Conservation (phyloP, 2,113 vertebrate species). For the Litocranius walleri region DNA sequence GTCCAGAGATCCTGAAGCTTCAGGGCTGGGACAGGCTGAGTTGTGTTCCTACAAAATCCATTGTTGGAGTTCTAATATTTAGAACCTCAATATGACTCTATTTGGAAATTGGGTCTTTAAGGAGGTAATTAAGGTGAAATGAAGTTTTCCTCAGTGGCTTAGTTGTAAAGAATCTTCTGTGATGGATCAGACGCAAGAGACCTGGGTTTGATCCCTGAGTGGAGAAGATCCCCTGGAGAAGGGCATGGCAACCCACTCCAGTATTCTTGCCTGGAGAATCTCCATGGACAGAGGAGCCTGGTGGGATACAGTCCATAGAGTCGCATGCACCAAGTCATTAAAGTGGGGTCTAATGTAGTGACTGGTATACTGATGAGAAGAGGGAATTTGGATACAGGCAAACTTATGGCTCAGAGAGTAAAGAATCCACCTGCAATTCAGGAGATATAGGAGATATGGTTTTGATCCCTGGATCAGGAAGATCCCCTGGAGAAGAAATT, state of each 20-base stretch:
- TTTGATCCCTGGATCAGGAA: background rate
- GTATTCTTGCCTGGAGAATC: background rate
- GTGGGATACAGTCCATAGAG: background rate
- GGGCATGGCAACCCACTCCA: background rate
- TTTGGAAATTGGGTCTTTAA: background rate
- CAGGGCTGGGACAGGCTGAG: background rate
- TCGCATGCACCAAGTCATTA: background rate
- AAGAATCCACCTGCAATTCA: background rate
- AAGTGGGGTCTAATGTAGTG: background rate
- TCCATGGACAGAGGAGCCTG: background rate
- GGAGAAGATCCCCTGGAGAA: background rate
- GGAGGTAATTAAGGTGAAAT: background rate
- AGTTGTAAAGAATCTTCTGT: background rate
- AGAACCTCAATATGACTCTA: background rate
- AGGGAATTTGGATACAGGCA: background rate
- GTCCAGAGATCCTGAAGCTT: background rate
- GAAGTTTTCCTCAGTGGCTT: background rate
- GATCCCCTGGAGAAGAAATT: background rate
- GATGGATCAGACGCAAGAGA: background rate
- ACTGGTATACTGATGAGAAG: background rate
- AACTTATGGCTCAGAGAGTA: background rate
- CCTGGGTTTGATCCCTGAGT: background rate
- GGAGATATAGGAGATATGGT: background rate
- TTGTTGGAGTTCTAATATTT: background rate
- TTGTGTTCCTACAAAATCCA: background rate